Conservation (phyloP, 1,140 invertebrate genomes). For the Drosophila triauraria region DNA sequence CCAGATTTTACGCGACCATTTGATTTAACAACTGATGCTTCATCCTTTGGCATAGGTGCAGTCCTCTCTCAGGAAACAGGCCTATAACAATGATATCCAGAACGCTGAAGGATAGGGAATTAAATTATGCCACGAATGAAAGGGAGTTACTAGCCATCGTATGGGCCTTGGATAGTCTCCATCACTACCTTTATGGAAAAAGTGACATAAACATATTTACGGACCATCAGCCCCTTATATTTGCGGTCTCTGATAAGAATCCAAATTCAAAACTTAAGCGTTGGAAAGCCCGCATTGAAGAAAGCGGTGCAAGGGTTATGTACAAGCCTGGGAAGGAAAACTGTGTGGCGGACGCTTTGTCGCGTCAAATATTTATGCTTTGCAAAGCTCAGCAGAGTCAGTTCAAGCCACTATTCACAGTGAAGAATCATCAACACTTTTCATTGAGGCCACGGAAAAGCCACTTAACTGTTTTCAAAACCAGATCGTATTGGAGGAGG, state of each 20-base stretch:
- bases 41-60: conserved; percentile 19
- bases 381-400: conserved; percentile 19
- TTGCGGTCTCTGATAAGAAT: conserved; percentile 14
- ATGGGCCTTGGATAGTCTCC: conserved; percentile 23
- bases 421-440: conserved; percentile 10
- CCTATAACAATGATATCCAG: conserved; percentile 15
- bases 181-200: conserved; percentile 25
- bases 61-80: conserved; percentile 17
- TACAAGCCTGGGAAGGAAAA: conserved; percentile 70
- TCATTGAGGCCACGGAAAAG: conserved; percentile 17
- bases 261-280: conserved; percentile 32
- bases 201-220: conserved; percentile 26
- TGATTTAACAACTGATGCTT: conserved; percentile 69
- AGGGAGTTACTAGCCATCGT: conserved; percentile 10
- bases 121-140: conserved; percentile 22
- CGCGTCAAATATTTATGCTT: conserved; percentile 21
- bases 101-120: conserved; percentile 6
- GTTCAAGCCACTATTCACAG: conserved; percentile 19
- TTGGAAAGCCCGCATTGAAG: no score
- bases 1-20: conserved; percentile 77
- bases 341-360: conserved; percentile 69
- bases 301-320: no score
- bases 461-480: conserved; percentile 25
- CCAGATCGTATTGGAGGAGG: conserved; percentile 9
- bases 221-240: background rate